Evolutionary conservation across 2,888 invertebrate species (phyloP), one percentile per base, ranked within the genome.

Genomic region (Gari tellinella): DNA sequence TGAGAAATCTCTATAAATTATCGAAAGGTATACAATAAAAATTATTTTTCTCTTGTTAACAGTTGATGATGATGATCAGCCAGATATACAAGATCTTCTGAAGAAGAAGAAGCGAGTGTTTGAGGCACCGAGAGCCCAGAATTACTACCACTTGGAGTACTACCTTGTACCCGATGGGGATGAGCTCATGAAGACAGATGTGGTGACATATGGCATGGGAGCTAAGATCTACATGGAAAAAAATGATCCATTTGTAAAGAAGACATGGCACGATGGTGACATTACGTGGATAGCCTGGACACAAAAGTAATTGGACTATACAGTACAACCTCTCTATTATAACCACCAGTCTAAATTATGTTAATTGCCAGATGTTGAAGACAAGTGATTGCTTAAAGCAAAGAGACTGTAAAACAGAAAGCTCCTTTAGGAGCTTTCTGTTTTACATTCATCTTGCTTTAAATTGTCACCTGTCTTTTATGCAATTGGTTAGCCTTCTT

Each of bases 201-300:
- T 91, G 0, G 90, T 90, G 58, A 86, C 89, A 0, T 92, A 89
- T 68, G 90, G 91, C 17, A 82, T 88, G 48, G 90, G 90, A 2
- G 90, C 90, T 46, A 91, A 91, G 72, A 86, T 92, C 31, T 91
- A 88, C 80, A 87, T 89, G 69, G 91, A 91, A 67, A 74, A 80
- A 31, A 86, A 88, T 45, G 91, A 91, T 25, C 82, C 91, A 0
- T 84, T 85, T 43, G 88, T 91, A 17, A 78, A 91, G 57, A 88
- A 88, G 67, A 91, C 90, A 0, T 92, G 91, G 91, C 86, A 86
- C 56, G 90, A 90, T 64, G 91, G 90, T 0, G 88, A 90, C 31
- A 76, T 88, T 38, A 90, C 91, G 0, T 92, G 92, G 92, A 84
- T 90, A 12, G 89, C 90, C 1, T 92, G 91, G 91, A 82, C 90